Conservation (phyloP, 2,797 vertebrate species). For the Cyprinodon diabolis region DNA sequence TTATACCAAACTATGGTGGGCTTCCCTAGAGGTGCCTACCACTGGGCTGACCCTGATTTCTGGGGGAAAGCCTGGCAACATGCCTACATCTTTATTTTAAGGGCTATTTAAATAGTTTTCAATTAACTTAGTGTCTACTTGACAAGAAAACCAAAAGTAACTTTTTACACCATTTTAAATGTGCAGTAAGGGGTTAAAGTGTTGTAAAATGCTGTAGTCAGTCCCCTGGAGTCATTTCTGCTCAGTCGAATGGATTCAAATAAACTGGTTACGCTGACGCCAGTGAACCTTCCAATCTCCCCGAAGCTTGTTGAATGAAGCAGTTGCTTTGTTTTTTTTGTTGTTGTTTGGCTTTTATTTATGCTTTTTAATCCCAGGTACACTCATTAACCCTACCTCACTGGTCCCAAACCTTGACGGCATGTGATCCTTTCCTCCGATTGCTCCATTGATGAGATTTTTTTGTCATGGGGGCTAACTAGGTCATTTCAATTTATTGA, state of each 20-base stretch:
- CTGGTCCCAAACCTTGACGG: not conserved
- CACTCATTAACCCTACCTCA: slow-evolving; percentile 12
- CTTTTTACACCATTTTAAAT: not conserved
- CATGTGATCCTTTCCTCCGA: slow-evolving; percentile 36
- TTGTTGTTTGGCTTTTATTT: too few species aligned
- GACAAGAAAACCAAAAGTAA: not conserved
- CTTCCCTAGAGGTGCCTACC: too few species aligned
- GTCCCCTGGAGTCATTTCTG: not conserved
- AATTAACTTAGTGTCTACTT: not conserved
- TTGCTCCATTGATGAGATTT: slow-evolving; percentile 62
- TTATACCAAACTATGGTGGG: too few species aligned
- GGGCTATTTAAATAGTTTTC: not conserved
- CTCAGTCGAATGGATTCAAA: slow-evolving; percentile 8
- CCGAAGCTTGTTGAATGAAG: slow-evolving; percentile 14
- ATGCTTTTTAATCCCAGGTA: slow-evolving; percentile 6
- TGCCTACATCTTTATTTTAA: not conserved
- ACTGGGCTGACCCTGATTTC: too few species aligned
- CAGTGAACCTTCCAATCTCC: slow-evolving; percentile 17
- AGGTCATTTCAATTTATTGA: slow-evolving; percentile 46
- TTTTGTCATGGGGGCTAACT: slow-evolving; percentile 77
- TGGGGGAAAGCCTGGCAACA: not conserved
- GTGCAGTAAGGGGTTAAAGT: not conserved
- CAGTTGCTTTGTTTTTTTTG: slow-evolving; percentile 5
- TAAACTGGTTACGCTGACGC: slow-evolving; percentile 2
- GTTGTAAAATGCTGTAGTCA: slow-evolving; percentile 9